phyloP scores from a whole-genome alignment of 2,113 vertebrate species.

The Spizaetus ornatus region DNA sequence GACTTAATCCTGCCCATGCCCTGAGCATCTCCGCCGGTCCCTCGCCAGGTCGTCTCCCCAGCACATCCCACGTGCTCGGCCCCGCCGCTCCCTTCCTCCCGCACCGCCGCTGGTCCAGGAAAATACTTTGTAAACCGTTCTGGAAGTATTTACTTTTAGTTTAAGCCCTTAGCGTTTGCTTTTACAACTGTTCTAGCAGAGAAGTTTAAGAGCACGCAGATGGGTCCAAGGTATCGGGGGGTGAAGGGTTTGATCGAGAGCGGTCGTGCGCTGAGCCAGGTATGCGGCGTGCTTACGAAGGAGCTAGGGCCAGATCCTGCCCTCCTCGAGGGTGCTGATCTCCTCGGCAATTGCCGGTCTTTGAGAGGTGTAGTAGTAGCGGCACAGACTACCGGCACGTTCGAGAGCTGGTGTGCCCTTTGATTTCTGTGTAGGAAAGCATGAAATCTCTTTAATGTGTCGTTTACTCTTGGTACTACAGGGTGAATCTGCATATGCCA shows the following conservation, averaged over 20 bases:
- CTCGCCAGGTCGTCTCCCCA: background rate
- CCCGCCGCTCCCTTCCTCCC: rapidly evolving
- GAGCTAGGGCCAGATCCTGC: background rate
- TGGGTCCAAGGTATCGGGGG: background rate
- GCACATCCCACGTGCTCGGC: rapidly evolving
- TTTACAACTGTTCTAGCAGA: background rate
- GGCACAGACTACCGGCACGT: background rate
- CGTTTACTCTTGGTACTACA: background rate
- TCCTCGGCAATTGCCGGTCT: background rate
- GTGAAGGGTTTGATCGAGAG: background rate
- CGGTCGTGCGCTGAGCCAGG: background rate
- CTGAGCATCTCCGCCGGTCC: background rate
- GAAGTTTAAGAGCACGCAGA: background rate
- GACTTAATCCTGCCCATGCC: background rate
- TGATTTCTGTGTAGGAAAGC: background rate
- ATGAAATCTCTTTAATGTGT: background rate
- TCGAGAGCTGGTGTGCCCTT: background rate
- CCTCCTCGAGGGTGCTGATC: rapidly evolving
- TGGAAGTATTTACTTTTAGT: background rate
- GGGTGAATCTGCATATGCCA: background rate
- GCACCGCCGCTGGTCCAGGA: rapidly evolving
- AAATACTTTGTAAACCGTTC: background rate
- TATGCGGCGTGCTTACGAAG: rapidly evolving
- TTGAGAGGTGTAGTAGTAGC: background rate
- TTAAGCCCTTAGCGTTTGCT: background rate